Base-by-base conservation (phyloP, 2,113 vertebrate species). In the Crotalus helleri region DNA sequence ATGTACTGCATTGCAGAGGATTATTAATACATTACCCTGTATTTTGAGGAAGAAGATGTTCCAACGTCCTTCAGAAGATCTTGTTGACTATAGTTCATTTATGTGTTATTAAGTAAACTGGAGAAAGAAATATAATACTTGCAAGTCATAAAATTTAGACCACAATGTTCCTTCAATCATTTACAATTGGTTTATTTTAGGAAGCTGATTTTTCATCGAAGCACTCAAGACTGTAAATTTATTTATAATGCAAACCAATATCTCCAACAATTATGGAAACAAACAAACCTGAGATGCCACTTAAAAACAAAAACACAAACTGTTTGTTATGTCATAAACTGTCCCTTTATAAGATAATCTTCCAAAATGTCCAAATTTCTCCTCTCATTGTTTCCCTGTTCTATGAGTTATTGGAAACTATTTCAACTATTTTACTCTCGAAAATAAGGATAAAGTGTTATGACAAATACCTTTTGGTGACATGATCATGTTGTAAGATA, bases 1-100 rank as follows among this genome's bases (percentile, higher is more conserved):
- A 54, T 96, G 94, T 94, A 59, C 96, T 96, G 96, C 95, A 96
- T 88, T 95, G 95, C 96, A 92, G 96, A 94, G 94, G 94, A 94
- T 92, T 93, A 92, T 96, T 95, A 94, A 96, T 93, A 95, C 88
- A 89, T 95, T 94, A 17, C 49, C 21, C n/a, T 89, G 93, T 92
- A 92, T 59, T 93, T 94, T 87, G 90, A 85, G 91, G 58, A 93
- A 93, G 96, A 97, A 93, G 96, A 97, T 92, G 95, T 96, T 96
- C 92, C 10, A 58, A 44, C 96, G 95, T 95, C 96, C 96, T 95
- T 90, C 87, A 89, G 53, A 89, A 92, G 85, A 19, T 91, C 89
- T 95, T 95, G 92, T 92, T 51, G 57, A 92, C 3, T 57, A 91
- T 92, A 91, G 85, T 85, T 93, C 92, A n/a, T 89, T 89, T 89